Conservation (phyloP, 2,113 vertebrate species). For the Picathartes gymnocephalus region DNA sequence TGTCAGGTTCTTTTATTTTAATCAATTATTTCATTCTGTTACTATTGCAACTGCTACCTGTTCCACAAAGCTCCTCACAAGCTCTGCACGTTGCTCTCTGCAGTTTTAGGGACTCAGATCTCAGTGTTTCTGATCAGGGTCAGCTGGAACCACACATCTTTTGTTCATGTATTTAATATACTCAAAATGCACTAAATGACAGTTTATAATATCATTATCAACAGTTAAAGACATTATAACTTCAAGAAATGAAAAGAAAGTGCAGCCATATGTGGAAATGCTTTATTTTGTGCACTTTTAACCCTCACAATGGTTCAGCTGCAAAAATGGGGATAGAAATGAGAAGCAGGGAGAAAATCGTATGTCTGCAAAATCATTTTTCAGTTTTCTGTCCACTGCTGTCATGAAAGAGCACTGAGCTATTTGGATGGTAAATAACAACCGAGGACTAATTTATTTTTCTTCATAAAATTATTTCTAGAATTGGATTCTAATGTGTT, state of each 20-base stretch:
- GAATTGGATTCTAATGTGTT: conserved; percentile 84
- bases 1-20: not conserved
- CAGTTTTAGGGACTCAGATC: not conserved
- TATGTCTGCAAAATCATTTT: conserved; percentile 63
- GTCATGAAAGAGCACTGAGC: conserved; percentile 51
- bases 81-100: not conserved
- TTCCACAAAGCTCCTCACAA: not conserved
- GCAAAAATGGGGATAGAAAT: conserved; percentile 30
- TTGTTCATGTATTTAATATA: conserved; percentile 72
- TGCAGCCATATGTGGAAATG: conserved; percentile 78
- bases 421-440: conserved; percentile 74
- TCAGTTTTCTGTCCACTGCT: conserved; percentile 25
- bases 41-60: not conserved
- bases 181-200: conserved; percentile 77
- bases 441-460: conserved; percentile 65
- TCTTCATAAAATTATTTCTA: conserved; percentile 69
- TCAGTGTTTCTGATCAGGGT: conserved; percentile 53
- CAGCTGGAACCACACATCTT: conserved; percentile 58
- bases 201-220: conserved; percentile 84
- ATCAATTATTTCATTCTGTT: not conserved
- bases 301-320: conserved; percentile 62
- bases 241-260: conserved; percentile 78
- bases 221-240: conserved; percentile 81
- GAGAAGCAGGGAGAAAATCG: not conserved
- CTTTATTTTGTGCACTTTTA: conserved; percentile 76